phyloP scores from a whole-genome alignment of 2,797 vertebrate genomes.

The Sebastes variabilis region DNA sequence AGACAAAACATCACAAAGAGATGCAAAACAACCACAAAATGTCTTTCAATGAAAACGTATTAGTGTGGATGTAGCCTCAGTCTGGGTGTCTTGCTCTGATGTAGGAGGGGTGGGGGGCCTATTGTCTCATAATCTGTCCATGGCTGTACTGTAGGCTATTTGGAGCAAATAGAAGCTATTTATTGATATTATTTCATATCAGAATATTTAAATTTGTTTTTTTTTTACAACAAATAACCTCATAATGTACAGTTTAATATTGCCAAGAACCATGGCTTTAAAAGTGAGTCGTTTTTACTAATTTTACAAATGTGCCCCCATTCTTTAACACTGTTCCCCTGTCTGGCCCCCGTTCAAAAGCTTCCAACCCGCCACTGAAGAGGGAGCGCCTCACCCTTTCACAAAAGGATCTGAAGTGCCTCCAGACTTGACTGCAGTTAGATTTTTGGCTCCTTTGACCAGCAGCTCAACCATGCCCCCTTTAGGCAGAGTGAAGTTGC shows the following conservation, averaged over 20 bases:
- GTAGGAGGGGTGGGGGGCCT: not conserved
- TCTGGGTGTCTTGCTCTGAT: not conserved
- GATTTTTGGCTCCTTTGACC: conserved; percentile 96
- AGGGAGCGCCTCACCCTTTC: conserved; percentile 87
- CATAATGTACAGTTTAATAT: not conserved
- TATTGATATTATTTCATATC: not conserved
- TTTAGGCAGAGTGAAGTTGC: conserved; percentile 82
- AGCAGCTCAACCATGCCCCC: conserved; percentile 95
- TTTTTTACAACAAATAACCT: not conserved
- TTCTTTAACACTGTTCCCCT: not conserved
- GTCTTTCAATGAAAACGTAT: too few species aligned
- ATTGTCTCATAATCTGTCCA: not conserved
- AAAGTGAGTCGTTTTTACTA: not conserved
- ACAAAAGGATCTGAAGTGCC: conserved; percentile 98
- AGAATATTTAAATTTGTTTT: not conserved
- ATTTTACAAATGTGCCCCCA: not conserved
- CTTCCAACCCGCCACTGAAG: not conserved
- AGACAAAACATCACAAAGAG: too few species aligned
- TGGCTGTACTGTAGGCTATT: not conserved
- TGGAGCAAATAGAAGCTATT: not conserved
- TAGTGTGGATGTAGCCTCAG: not conserved
- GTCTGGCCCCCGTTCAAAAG: not conserved
- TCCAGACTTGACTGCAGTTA: conserved; percentile 94
- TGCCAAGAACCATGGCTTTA: not conserved
- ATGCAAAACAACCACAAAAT: not conserved